Evolutionary conservation across 2,888 invertebrate species (phyloP), one percentile per base, ranked within the genome.

Genomic region (Drosophila anomalipes): DNA sequence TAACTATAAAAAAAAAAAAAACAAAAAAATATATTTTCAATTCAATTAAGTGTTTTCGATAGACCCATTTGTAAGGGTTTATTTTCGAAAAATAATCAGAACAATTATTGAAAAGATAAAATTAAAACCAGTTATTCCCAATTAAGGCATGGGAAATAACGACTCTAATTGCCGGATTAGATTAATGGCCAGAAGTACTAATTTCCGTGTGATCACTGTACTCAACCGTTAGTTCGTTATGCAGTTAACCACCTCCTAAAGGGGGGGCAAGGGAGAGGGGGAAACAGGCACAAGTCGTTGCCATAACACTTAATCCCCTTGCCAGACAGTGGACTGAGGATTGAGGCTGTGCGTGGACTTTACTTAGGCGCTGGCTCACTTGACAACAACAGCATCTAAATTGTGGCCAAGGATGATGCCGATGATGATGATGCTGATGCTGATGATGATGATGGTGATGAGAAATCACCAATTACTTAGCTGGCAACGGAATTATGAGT

Each of bases 291-390:
- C 51, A 33, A 53, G 54, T 64, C 64, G 77, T 82, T 81, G 74
- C 79, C 82, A 61, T 80, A 81, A 74, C 80, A 76, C 47, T 73
- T 83, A 83, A 83, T 83, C 79, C 81, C 44, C 49, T 22, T 47
- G 72, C 70, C 74, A 70, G 70, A 70, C 61, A 39, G 9, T 4
- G 22, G 32, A 56, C 39, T 7, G 56, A 60, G 47, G 3, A 56
- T 14, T 19, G 56, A 63, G 41, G 22, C 30, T 32, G 35, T 41
- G 67, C 47, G 41, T 68, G 49, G 52, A 65, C 63, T 74, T 62
- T 58, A 65, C 74, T 74, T 70, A 64, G 71, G 54, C 68, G 52
- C 53, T 32, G 52, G 30, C 30, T 41, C 51, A 52, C 53, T 70
- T 61, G 57, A 66, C 65, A 74, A 52, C 60, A 53, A 56, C 64